A percentile compares a stretch with the other conserved stretches of the same genome.
phyloP scores from a whole-genome alignment of 2,888 invertebrate genomes.

The Torymus auratus region DNA sequence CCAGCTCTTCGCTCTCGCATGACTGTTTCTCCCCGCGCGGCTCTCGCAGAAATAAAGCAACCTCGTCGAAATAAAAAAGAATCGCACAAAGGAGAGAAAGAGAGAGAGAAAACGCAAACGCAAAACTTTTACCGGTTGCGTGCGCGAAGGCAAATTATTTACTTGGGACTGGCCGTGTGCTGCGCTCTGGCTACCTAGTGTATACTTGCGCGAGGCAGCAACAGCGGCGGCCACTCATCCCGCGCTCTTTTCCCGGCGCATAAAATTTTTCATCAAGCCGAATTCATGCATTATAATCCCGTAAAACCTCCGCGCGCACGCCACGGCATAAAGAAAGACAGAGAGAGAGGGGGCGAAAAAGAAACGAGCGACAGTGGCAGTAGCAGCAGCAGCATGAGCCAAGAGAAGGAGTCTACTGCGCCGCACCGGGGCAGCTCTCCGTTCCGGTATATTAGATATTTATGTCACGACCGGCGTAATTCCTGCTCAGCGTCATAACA shows the following conservation, averaged over 20 bases:
- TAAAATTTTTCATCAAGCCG: constrained; percentile 53
- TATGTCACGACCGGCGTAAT: constrained; percentile 68
- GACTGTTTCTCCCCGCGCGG: neutral
- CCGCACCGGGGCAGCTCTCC: constrained; percentile 30
- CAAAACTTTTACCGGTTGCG: constrained; percentile 8
- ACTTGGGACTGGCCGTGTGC: constrained; percentile 18
- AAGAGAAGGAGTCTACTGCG: constrained; percentile 12
- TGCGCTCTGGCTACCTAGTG: neutral
- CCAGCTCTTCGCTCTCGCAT: neutral
- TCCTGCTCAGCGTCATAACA: constrained; percentile 55
- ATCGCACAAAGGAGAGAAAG: neutral
- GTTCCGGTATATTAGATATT: constrained; percentile 68
- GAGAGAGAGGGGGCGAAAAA: constrained; percentile 34
- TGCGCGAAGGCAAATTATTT: constrained; percentile 33
- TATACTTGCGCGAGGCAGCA: too few species aligned
- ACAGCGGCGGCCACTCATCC: neutral
- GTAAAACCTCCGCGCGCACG: constrained; percentile 30
- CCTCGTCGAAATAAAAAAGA: neutral
- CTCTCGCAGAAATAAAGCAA: neutral
- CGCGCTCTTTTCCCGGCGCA: constrained; percentile 17
- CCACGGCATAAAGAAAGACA: constrained; percentile 21
- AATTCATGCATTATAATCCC: constrained; percentile 53
- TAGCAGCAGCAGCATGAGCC: neutral
- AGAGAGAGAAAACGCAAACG: constrained; percentile 2
- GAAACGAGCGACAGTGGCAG: neutral